Conservation (phyloP, 2,888 invertebrate species). For the Neria commutata region DNA sequence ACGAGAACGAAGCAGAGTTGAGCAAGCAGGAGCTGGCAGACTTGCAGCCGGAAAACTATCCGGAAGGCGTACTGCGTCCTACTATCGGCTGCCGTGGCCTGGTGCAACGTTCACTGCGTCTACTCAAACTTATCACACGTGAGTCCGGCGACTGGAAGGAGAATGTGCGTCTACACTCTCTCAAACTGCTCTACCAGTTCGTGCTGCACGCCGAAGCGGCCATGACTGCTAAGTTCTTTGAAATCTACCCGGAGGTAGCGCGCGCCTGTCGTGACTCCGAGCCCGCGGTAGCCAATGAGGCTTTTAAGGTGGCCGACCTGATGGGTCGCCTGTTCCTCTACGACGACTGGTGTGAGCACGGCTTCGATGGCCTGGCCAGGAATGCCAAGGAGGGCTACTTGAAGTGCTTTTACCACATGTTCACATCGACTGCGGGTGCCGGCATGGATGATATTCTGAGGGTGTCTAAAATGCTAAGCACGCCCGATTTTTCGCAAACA, state of each 20-base stretch:
- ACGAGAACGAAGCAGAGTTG: conserved; percentile 86
- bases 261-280: conserved; percentile 54
- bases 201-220: conserved; percentile 58
- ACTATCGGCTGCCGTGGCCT: conserved; percentile 85
- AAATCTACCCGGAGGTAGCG: conserved; percentile 55
- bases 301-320: conserved; percentile 54
- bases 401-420: conserved; percentile 57
- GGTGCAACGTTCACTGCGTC: conserved; percentile 70
- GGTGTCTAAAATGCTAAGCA: conserved; percentile 42
- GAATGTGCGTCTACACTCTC: conserved; percentile 59
- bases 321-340: conserved; percentile 56
- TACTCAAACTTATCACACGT: conserved; percentile 52
- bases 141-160: conserved; percentile 61
- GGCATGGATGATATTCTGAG: conserved; percentile 43
- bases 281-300: conserved; percentile 44
- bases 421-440: conserved; percentile 37
- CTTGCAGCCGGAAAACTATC: conserved; percentile 75
- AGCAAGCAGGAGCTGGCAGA: conserved; percentile 83
- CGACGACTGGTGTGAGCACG: conserved; percentile 56
- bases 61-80: conserved; percentile 73
- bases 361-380: conserved; percentile 49
- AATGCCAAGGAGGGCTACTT: conserved; percentile 51
- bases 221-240: conserved; percentile 58
- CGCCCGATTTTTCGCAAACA: conserved; percentile 51
- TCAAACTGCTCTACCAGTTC: conserved; percentile 58